Conservation (phyloP, 1,140 invertebrate species). For the Asobara japonica region DNA sequence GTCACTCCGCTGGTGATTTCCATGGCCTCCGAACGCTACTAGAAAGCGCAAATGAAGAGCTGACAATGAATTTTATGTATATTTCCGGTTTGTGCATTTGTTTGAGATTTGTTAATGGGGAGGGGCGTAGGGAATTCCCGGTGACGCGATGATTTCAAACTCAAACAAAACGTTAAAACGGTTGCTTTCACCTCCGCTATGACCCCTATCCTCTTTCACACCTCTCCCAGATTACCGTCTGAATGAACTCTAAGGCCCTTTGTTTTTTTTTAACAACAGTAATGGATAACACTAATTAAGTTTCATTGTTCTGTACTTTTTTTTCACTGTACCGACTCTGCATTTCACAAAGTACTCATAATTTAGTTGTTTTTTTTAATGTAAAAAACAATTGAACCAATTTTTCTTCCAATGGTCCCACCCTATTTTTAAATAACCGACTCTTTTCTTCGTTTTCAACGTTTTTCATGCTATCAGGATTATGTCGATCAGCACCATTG, state of each 20-base stretch:
- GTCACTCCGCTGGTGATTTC: too few relatives aligned
- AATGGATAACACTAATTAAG: background rate
- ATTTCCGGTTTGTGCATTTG: background rate
- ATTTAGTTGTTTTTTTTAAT: background rate
- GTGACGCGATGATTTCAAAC: background rate
- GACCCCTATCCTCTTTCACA: background rate
- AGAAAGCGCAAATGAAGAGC: background rate
- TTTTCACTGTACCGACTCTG: too few relatives aligned
- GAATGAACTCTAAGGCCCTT: background rate
- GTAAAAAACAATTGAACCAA: background rate
- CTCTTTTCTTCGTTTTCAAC: slow-evolving; percentile 48
- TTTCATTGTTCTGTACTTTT: too few relatives aligned
- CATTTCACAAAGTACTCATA: background rate
- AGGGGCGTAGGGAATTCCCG: background rate
- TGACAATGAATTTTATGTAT: background rate
- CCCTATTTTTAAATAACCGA: slow-evolving; percentile 23
- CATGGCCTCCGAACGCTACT: too few relatives aligned
- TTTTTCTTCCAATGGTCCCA: background rate
- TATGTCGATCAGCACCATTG: slow-evolving; percentile 82
- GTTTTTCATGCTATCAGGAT: slow-evolving; percentile 74
- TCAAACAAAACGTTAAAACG: background rate
- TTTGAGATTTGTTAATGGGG: background rate
- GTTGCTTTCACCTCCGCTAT: background rate
- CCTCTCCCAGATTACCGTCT: background rate
- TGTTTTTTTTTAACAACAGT: background rate